These are phyloP conservation scores for Parnassius orleans DNA, from an alignment of 2,888 invertebrate genomes.

Conservation along the genomic window DNA sequence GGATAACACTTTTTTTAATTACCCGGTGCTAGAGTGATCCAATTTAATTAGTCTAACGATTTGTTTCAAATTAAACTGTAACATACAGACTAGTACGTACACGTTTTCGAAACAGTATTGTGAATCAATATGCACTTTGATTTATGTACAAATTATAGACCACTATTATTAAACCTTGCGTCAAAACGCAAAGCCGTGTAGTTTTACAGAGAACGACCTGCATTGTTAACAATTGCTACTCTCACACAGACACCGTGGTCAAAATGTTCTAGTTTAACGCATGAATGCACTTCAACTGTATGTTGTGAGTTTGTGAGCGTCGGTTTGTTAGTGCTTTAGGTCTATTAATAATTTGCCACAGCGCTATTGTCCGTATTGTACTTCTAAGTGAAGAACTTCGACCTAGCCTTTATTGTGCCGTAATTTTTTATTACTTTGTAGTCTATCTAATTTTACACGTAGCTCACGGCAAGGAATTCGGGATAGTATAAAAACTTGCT, in stretches of 20 bases:
- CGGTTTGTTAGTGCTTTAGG: constrained; percentile 15
- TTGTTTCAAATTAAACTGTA: not conserved
- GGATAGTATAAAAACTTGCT: no score
- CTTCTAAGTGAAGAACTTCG: constrained; percentile 1
- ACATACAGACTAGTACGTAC: not conserved
- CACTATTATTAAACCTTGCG: constrained; percentile 1
- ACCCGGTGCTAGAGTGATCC: no score
- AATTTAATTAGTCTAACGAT: no score
- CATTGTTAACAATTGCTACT: constrained; percentile 21
- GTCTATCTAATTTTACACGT: no score
- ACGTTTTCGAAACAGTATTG: not conserved
- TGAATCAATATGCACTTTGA: constrained; percentile 15
- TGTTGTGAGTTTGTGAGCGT: constrained; percentile 1
- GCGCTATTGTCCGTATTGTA: constrained; percentile 4
- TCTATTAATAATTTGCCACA: constrained; percentile 8
- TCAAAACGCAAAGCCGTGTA: constrained; percentile 3
- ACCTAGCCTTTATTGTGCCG: not conserved
- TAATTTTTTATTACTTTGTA: no score
- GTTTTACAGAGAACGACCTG: constrained; percentile 3
- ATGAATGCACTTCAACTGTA: constrained; percentile 17
- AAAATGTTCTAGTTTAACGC: constrained; percentile 26
- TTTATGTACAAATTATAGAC: constrained; percentile 11
- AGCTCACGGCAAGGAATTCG: no score
- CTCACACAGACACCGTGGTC: constrained; percentile 9
- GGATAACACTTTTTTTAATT: no score